These are phyloP conservation scores for Phalanger gymnotis DNA, from an alignment of 2,797 vertebrate genomes.

Conservation along the genomic window DNA sequence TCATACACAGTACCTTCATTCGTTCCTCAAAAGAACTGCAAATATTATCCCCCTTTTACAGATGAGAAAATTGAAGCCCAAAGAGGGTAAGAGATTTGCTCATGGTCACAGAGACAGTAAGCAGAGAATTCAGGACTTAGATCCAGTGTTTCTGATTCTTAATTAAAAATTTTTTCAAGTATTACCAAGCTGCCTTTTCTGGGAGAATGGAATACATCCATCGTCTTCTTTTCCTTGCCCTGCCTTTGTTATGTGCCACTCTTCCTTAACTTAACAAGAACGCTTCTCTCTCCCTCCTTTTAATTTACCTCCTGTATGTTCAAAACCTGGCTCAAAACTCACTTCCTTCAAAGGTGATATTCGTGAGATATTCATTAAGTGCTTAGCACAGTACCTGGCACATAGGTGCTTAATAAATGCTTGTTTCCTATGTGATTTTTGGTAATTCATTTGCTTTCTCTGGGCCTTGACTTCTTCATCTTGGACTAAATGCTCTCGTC, in stretches of 20 bases:
- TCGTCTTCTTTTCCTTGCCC: not conserved
- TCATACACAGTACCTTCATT: not conserved
- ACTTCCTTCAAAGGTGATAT: not conserved
- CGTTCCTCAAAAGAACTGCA: not conserved
- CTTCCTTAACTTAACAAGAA: not conserved
- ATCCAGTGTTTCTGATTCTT: not conserved
- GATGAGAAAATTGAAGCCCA: not conserved
- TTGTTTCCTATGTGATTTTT: not conserved
- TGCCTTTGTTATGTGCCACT: not conserved
- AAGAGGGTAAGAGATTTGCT: not conserved
- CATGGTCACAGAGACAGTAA: not conserved
- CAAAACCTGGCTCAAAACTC: not conserved
- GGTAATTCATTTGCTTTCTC: not conserved
- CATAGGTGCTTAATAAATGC: not conserved
- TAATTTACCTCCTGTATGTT: not conserved
- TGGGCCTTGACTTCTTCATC: not conserved
- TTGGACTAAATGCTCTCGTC: not conserved
- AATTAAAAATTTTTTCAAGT: not conserved
- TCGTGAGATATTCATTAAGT: not conserved
- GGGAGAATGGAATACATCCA: not conserved
- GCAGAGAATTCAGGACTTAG: not conserved
- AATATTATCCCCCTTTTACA: not conserved
- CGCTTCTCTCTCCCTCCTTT: not conserved
- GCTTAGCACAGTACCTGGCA: not conserved
- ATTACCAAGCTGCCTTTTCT: not conserved